Conservation (phyloP, 2,888 invertebrate genomes). For the Melinopterus prodromus region DNA sequence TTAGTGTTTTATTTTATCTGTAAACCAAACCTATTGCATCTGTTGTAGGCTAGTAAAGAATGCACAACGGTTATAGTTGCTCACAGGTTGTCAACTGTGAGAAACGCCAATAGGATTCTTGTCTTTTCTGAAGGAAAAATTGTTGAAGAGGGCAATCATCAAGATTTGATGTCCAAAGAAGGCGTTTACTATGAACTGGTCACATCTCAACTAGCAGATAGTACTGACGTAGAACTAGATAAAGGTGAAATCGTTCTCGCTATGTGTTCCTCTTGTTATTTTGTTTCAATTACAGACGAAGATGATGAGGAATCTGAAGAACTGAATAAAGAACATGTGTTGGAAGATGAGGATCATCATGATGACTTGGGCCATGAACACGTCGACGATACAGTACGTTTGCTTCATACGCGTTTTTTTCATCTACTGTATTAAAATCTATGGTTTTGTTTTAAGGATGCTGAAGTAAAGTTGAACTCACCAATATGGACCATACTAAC, state of each 20-base stretch:
- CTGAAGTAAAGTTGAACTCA: constrained; percentile 21
- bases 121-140: constrained; percentile 75
- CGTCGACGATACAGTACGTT: neutral
- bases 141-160: constrained; percentile 76
- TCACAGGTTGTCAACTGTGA: constrained; percentile 78
- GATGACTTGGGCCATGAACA: constrained; percentile 10
- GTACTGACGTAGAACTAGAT: constrained; percentile 19
- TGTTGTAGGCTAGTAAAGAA: constrained; percentile 70
- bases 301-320: constrained; percentile 13
- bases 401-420: neutral
- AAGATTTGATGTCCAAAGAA: constrained; percentile 69
- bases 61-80: constrained; percentile 83
- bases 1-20: constrained; percentile 47
- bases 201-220: constrained; percentile 65
- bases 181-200: constrained; percentile 77
- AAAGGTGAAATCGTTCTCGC: constrained; percentile 15
- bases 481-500: constrained; percentile 61
- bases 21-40: neutral
- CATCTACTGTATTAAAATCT: neutral
- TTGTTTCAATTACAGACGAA: constrained; percentile 1
- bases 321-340: neutral
- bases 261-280: neutral
- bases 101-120: constrained; percentile 76
- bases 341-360: constrained; percentile 7
- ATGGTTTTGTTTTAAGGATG: constrained; percentile 24